Percentiles rank a stretch among this genome's conserved stretches.
Evolutionary conservation across 2,113 vertebrate genomes (phyloP).

Genomic region (Sphyrna mokarran): DNA sequence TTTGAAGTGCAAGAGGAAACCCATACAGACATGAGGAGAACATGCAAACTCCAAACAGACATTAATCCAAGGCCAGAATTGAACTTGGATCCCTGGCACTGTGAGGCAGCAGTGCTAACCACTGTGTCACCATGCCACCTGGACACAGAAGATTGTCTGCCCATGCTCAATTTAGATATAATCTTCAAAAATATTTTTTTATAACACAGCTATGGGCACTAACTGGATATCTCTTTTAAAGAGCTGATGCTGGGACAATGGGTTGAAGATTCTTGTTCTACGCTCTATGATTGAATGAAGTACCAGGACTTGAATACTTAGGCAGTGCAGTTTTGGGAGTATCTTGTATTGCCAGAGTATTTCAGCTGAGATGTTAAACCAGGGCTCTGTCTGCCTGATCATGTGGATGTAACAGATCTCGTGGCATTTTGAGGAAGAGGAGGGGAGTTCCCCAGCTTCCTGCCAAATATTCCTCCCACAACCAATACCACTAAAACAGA

Average conservation of each 20-base stretch:
- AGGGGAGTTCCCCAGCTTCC: background rate
- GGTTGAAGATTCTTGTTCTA: background rate
- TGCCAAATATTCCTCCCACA: background rate
- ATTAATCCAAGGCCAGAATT: no score
- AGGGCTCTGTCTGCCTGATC: background rate
- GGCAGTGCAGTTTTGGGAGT: background rate
- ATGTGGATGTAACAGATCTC: background rate
- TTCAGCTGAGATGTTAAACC: background rate
- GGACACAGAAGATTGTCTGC: no score
- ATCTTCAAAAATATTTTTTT: no score
- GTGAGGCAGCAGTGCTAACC: no score
- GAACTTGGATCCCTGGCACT: no score
- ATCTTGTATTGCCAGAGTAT: background rate
- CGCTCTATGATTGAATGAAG: background rate
- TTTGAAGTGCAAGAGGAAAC: no score
- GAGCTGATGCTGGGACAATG: background rate
- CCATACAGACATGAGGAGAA: no score
- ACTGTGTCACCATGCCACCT: no score
- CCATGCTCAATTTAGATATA: no score
- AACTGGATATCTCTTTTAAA: background rate
- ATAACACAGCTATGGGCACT: no score
- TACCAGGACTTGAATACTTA: background rate
- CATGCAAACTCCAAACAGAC: no score
- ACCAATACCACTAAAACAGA: background rate
- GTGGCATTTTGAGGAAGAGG: background rate